Base-by-base conservation (phyloP, 2,888 invertebrate genomes). In the Trisateles emortualis region DNA sequence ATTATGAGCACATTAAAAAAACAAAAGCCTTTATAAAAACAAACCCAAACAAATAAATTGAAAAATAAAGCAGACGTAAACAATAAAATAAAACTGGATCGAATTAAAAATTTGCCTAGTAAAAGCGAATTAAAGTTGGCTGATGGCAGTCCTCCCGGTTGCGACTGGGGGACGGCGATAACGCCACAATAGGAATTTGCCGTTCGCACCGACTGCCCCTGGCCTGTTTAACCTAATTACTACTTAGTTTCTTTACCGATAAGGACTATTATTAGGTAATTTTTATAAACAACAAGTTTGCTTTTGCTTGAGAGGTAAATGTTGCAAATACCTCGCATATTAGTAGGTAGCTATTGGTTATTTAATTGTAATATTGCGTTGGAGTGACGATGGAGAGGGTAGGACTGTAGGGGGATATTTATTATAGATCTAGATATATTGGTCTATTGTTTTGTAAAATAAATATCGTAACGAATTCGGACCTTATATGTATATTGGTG, bases 171-270 rank as follows among this genome's bases (percentile, higher is more conserved):
- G 69, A 65, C 62, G 79, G 71, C 84, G 91, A 91, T 91, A 91
- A 91, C 83, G 80, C 57, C 72, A 91, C 91, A 91, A 91, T 88
- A 75, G 88, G 84, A 86, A 83, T 87, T 87, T 87, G 83, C 86
- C 78, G 79, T 81, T 82, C 82, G 84, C 82, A 78, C 77, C 78
- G 78, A 81, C 84, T 86, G 86, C 78, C 83, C 74, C 68, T 71
- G 71, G 72, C 76, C 64, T 71, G 71, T 74, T 76, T 82, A 80
- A 82, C 76, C 83, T 83, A 87, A 86, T 88, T 82, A 86, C 81
- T 66, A 83, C 82, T 81, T 79, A 83, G 73, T 79, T 74, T 62
- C 68, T 69, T 63, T 47, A 45, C 58, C 69, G 64, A 71, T 79
- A 83, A 75, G 76, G 76, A 57, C 79, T 69, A 83, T 82, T 79